phyloP scores from a whole-genome alignment of 2,797 vertebrate species.

The Chlorospingus semifuscus region DNA sequence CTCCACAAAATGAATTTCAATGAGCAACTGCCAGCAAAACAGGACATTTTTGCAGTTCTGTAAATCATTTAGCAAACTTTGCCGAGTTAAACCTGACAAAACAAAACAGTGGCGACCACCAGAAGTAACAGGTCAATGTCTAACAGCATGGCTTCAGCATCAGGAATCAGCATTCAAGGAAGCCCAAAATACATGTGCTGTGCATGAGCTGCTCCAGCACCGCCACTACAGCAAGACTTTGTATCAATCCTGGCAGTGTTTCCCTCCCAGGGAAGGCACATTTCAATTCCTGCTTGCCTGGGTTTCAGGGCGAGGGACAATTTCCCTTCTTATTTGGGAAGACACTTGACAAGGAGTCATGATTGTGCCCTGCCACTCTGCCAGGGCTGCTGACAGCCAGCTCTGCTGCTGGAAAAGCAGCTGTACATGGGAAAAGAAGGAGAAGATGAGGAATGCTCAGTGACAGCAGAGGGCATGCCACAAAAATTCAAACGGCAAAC shows the following conservation, averaged over 20 bases:
- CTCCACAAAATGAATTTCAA: conserved; percentile 54
- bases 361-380: not conserved
- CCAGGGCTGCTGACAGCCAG: not conserved
- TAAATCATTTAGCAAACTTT: conserved; percentile 46
- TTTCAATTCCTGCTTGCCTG: not conserved
- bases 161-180: not conserved
- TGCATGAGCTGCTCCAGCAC: not conserved
- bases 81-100: conserved; percentile 5
- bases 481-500: not conserved
- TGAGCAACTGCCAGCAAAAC: not conserved
- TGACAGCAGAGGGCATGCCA: not conserved
- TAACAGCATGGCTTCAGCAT: not conserved
- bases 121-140: not conserved
- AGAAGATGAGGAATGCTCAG: not conserved
- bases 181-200: not conserved
- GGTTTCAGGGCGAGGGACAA: not conserved
- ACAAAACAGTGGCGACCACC: not conserved
- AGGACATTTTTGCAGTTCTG: conserved; percentile 1
- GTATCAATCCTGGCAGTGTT: not conserved
- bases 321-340: not conserved
- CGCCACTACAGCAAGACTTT: not conserved
- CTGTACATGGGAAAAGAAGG: not conserved
- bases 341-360: not conserved
- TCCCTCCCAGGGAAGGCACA: not conserved
- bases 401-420: not conserved